A percentile compares a stretch with the other conserved stretches of the same genome.
These are phyloP conservation scores for Loripinus fragilis DNA, from an alignment of 2,888 invertebrate genomes.

Conservation along the genomic window DNA sequence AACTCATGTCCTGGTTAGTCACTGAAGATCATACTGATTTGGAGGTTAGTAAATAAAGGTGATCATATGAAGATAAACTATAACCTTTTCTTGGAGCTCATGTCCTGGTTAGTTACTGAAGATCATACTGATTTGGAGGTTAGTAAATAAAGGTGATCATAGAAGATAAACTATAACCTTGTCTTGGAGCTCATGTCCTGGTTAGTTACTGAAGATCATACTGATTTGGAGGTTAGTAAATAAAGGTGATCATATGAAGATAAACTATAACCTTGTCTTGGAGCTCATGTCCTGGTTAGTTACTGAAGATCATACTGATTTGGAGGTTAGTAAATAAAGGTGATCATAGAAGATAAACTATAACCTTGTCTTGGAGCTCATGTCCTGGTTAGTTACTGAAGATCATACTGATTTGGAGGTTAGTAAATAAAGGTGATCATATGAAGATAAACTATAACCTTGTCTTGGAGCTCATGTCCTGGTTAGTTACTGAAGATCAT, in stretches of 20 bases:
- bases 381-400: slow-evolving; percentile 76
- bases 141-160: too few relatives aligned
- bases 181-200: slow-evolving; percentile 86
- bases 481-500: too few relatives aligned
- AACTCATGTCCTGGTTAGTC: slow-evolving; percentile 84
- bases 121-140: too few relatives aligned
- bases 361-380: slow-evolving; percentile 88
- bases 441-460: slow-evolving; percentile 90
- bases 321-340: too few relatives aligned
- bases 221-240: slow-evolving; percentile 61
- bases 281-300: too few relatives aligned
- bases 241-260: slow-evolving; percentile 89
- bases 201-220: slow-evolving; percentile 71
- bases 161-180: too few relatives aligned
- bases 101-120: too few relatives aligned
- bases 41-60: slow-evolving; percentile 65
- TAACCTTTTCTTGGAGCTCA: too few relatives aligned
- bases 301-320: too few relatives aligned
- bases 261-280: too few relatives aligned
- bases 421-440: slow-evolving; percentile 85
- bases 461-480: too few relatives aligned
- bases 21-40: slow-evolving; percentile 63
- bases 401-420: slow-evolving; percentile 67
- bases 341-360: too few relatives aligned
- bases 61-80: slow-evolving; percentile 89